Evolutionary conservation across 2,113 vertebrate species (phyloP).

Genomic region (Ardeotis arabs): DNA sequence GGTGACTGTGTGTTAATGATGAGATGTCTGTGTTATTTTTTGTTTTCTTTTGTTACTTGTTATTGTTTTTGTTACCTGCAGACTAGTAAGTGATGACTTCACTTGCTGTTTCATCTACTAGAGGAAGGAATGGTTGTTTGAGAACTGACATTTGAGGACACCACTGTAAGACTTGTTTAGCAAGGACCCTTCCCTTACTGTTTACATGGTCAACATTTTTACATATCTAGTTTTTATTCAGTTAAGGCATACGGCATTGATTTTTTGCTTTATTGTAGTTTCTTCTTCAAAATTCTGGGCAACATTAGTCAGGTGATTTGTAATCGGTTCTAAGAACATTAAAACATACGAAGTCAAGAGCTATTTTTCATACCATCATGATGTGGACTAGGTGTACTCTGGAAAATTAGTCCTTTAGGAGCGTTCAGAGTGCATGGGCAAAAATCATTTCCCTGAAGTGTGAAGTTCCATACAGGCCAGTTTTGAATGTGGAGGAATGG

Average conservation of each 20-base stretch:
- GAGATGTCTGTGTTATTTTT: not conserved
- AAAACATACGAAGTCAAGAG: not conserved
- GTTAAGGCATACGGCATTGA: not conserved
- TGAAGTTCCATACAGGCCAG: not conserved
- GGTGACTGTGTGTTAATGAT: not conserved
- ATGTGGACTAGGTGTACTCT: not conserved
- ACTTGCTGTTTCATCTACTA: not conserved
- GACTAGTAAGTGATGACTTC: not conserved
- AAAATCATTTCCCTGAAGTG: not conserved
- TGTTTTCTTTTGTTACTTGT: not conserved
- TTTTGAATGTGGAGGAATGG: not conserved
- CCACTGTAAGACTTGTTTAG: not conserved
- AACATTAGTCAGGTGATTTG: not conserved
- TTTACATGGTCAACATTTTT: not conserved
- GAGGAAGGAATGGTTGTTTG: not conserved
- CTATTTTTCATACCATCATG: not conserved
- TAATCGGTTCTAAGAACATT: not conserved
- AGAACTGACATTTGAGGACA: not conserved
- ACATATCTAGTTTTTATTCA: not conserved
- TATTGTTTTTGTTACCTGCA: not conserved
- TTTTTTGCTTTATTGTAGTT: not conserved
- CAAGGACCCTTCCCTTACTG: not conserved
- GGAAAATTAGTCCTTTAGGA: not conserved
- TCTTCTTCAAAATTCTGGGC: not conserved
- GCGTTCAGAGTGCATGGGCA: not conserved